A percentile compares a stretch with the other conserved stretches of the same genome.
These are phyloP conservation scores for Xenopus borealis DNA, from an alignment of 2,113 vertebrate species.

Conservation along the genomic window DNA sequence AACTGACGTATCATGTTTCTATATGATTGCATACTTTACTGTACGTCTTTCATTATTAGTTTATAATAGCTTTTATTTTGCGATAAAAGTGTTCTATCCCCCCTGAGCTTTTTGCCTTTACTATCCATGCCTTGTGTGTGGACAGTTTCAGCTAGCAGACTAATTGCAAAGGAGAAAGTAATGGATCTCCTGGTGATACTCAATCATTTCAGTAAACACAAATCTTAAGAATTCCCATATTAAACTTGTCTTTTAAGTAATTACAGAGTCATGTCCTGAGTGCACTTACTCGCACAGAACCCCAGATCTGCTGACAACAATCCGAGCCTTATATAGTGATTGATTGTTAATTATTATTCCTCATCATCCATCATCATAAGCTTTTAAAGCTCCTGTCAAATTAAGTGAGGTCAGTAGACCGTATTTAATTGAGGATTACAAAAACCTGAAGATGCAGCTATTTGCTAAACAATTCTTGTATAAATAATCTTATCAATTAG, in stretches of 20 bases:
- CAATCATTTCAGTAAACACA: slow-evolving; percentile 35
- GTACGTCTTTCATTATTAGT: too few species aligned
- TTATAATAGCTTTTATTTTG: background rate
- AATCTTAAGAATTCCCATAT: slow-evolving; percentile 38
- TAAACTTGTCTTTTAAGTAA: slow-evolving; percentile 40
- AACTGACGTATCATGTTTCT: too few species aligned
- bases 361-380: slow-evolving; percentile 26
- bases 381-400: slow-evolving; percentile 28
- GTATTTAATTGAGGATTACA: slow-evolving; percentile 28
- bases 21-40: too few species aligned
- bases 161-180: slow-evolving; percentile 9
- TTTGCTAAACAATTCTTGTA: slow-evolving; percentile 32
- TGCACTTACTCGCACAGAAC: slow-evolving; percentile 32
- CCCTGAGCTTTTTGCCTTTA: background rate
- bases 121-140: background rate
- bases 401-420: slow-evolving; percentile 38
- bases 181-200: slow-evolving; percentile 9
- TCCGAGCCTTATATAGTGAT: slow-evolving; percentile 37
- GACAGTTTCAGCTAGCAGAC: slow-evolving; percentile 8
- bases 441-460: slow-evolving; percentile 30
- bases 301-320: slow-evolving; percentile 17
- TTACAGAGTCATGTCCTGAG: slow-evolving; percentile 22
- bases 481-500: slow-evolving; percentile 38
- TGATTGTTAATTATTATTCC: slow-evolving; percentile 39
- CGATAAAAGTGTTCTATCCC: background rate